These are phyloP conservation scores for Nannoperca australis DNA, from an alignment of 2,797 vertebrate species.

Conservation along the genomic window DNA sequence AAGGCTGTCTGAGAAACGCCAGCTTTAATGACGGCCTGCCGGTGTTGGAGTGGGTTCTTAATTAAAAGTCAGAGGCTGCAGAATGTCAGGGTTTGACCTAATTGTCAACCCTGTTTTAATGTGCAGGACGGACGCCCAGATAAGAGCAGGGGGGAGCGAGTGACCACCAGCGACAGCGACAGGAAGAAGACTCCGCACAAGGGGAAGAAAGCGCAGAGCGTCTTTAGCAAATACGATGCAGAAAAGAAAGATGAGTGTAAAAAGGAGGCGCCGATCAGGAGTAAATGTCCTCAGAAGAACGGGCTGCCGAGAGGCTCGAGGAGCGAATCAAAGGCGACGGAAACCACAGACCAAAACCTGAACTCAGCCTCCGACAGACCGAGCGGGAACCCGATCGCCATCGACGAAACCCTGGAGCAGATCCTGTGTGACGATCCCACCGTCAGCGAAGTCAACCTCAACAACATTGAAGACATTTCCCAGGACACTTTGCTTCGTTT, in stretches of 20 bases:
- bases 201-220: conserved; percentile 54
- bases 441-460: conserved; percentile 89
- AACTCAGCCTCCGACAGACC: conserved; percentile 75
- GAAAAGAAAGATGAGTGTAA: conserved; percentile 67
- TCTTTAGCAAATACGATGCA: conserved; percentile 28
- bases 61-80: conserved; percentile 60
- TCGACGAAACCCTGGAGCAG: conserved; percentile 90
- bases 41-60: conserved; percentile 32
- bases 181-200: conserved; percentile 70
- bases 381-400: conserved; percentile 88
- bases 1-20: conserved; percentile 47
- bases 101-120: conserved; percentile 75
- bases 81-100: conserved; percentile 62
- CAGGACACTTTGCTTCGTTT: conserved; percentile 88
- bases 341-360: conserved; percentile 42
- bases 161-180: conserved; percentile 81
- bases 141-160: conserved; percentile 83
- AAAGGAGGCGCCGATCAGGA: conserved; percentile 32
- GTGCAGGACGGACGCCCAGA: conserved; percentile 78
- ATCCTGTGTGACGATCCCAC: conserved; percentile 85
- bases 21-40: conserved; percentile 48
- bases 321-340: conserved; percentile 20
- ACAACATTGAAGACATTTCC: conserved; percentile 93
- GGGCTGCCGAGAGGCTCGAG: conserved; percentile 12
- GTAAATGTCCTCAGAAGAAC: conserved; percentile 33